These are phyloP conservation scores for Chionoecetes opilio DNA, from an alignment of 1,140 invertebrate genomes.

Conservation along the genomic window DNA sequence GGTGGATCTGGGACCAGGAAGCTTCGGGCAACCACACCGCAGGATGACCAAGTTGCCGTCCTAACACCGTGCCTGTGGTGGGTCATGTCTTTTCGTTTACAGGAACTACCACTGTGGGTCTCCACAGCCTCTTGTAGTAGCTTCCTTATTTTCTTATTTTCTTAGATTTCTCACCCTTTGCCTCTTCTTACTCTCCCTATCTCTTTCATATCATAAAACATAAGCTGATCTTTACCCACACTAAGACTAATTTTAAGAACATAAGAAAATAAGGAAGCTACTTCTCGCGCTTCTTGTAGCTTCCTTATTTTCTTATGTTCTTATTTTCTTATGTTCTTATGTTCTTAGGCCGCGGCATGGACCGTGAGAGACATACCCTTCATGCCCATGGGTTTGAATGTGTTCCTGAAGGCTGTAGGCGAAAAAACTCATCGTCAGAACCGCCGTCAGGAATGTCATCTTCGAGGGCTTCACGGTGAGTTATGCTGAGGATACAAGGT, in stretches of 20 bases:
- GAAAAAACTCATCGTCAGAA: conserved; percentile 40
- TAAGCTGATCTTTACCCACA: too few species aligned
- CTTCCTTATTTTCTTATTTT: not conserved
- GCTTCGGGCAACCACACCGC: conserved; percentile 79
- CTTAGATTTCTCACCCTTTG: not conserved
- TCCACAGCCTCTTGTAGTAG: not conserved
- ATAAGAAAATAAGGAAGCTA: too few species aligned
- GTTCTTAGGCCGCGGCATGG: conserved; percentile 60
- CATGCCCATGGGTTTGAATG: not conserved
- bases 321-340: too few species aligned
- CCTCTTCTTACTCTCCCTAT: too few species aligned
- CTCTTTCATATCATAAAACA: too few species aligned
- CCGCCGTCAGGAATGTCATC: conserved; percentile 11
- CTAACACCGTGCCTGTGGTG: conserved; percentile 84
- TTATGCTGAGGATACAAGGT: not conserved
- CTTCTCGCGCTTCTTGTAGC: too few species aligned
- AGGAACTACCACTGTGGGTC: not conserved
- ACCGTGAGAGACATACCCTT: not conserved
- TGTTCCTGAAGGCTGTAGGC: not conserved
- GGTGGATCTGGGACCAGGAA: conserved; percentile 78
- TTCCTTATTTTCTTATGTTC: too few species aligned
- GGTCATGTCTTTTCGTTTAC: not conserved
- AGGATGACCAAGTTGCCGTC: conserved; percentile 83
- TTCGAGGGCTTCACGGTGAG: conserved; percentile 65
- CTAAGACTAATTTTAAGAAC: too few species aligned